Percentiles rank a stretch among this genome's conserved stretches.
Evolutionary conservation across 2,113 vertebrate species (phyloP).

Genomic region (Sinosuthora webbiana): DNA sequence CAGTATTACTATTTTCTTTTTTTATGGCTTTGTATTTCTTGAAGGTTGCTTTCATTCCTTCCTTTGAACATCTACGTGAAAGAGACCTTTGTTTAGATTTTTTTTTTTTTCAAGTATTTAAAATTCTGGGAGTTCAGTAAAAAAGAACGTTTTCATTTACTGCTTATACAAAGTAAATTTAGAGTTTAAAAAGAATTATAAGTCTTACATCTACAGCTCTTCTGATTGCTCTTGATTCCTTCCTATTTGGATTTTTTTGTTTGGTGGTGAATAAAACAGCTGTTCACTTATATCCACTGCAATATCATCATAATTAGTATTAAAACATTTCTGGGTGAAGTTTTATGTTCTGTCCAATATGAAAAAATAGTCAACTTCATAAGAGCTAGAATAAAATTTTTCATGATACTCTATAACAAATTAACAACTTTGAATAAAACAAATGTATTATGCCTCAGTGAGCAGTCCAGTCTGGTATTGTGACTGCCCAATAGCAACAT

Average conservation of each 20-base stretch:
- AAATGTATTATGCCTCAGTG: neutral
- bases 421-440: neutral
- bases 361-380: neutral
- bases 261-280: neutral
- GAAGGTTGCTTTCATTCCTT: neutral
- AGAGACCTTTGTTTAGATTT: neutral
- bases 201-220: neutral
- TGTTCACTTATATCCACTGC: neutral
- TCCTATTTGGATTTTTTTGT: neutral
- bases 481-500: neutral
- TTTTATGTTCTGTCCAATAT: neutral
- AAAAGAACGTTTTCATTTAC: neutral
- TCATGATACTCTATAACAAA: neutral
- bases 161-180: neutral
- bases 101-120: neutral
- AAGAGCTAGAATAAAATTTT: neutral
- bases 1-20: neutral
- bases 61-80: rapidly evolving
- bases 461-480: neutral
- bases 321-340: neutral
- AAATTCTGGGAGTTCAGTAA: neutral
- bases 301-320: neutral
- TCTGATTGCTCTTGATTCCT: neutral
- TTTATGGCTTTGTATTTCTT: neutral
- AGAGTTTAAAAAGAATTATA: neutral